Conservation (phyloP, 1,140 invertebrate species). For the Apis dorsata region DNA sequence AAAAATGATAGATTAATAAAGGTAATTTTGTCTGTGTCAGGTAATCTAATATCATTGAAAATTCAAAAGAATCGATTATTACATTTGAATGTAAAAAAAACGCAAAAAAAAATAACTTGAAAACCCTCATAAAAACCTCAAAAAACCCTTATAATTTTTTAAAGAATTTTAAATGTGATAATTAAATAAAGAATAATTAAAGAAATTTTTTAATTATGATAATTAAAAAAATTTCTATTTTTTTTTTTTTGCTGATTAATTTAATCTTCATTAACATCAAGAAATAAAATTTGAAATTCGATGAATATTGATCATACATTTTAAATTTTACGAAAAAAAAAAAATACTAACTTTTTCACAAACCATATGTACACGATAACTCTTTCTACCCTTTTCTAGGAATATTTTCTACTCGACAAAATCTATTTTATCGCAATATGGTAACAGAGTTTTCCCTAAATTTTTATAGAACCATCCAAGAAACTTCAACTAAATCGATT, state of each 20-base stretch:
- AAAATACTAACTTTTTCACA: neutral
- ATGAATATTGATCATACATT: too few species aligned
- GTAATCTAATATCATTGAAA: conserved; percentile 35
- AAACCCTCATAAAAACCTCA: neutral
- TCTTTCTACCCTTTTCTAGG: neutral
- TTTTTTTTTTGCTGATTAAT: too few species aligned
- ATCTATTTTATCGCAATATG: neutral
- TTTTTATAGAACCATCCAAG: neutral
- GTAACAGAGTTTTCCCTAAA: neutral
- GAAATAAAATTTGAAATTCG: too few species aligned
- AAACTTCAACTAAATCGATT: neutral
- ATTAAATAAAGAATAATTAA: too few species aligned
- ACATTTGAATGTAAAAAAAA: neutral
- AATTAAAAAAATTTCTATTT: too few species aligned
- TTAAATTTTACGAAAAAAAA: too few species aligned
- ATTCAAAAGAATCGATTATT: conserved; percentile 41
- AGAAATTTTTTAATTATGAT: too few species aligned
- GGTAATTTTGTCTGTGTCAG: neutral
- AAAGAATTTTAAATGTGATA: too few species aligned
- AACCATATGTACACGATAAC: neutral
- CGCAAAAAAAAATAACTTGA: neutral
- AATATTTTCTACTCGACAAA: neutral
- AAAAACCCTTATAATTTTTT: too few species aligned
- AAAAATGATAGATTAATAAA: conserved; percentile 37
- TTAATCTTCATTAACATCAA: too few species aligned